Evolutionary conservation across 2,797 vertebrate genomes (phyloP).

Genomic region (Acanthurus tractus): DNA sequence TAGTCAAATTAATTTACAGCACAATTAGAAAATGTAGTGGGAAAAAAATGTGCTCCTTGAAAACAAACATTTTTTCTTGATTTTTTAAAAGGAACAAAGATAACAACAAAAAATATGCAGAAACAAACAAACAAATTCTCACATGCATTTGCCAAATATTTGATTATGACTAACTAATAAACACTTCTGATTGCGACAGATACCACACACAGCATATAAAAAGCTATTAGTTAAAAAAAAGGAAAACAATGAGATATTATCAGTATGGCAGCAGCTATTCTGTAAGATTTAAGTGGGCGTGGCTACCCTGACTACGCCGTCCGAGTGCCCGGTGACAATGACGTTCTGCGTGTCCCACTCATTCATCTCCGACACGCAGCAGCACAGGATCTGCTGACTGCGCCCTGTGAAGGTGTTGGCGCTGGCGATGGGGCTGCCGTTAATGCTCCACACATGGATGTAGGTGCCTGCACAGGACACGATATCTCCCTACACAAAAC

Average conservation of each 20-base stretch:
- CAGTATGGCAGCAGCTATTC: no score
- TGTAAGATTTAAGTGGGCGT: no score
- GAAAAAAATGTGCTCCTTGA: neutral
- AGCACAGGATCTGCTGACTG: constrained; percentile 97
- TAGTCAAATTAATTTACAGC: neutral
- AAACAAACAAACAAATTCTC: no score
- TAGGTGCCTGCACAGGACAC: constrained; percentile 96
- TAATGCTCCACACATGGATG: constrained; percentile 98
- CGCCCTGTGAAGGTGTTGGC: constrained; percentile 97
- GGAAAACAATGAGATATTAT: neutral
- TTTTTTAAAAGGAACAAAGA: no score
- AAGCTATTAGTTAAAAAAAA: neutral
- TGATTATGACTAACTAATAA: neutral
- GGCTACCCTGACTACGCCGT: constrained; percentile 94
- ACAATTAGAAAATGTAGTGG: neutral
- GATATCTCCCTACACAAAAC: constrained; percentile 90
- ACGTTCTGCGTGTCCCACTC: constrained; percentile 99
- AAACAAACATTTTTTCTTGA: no score
- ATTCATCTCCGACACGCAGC: constrained; percentile 98
- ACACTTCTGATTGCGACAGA: neutral
- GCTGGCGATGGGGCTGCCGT: constrained; percentile 95
- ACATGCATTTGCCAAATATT: no score
- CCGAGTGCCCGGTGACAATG: constrained; percentile 96
- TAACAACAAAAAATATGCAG: no score
- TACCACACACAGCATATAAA: neutral